Evolutionary conservation across 2,797 vertebrate genomes (phyloP).

Genomic region (Pantherophis vulpinus): DNA sequence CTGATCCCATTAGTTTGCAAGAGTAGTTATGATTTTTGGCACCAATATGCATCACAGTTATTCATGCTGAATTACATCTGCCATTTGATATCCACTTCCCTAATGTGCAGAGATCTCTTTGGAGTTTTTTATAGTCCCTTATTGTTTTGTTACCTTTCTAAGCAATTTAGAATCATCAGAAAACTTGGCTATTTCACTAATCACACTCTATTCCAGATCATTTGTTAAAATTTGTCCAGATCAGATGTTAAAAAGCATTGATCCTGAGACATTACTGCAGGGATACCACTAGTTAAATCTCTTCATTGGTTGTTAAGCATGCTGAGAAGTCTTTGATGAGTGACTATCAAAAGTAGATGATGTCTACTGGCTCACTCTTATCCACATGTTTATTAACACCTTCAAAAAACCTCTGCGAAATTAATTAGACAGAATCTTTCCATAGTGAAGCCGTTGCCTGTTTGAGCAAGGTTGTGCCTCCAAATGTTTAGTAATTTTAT

Average conservation of each 20-base stretch:
- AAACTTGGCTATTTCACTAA: neutral
- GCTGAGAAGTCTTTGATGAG: neutral
- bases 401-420: neutral
- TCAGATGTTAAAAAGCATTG: neutral
- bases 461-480: neutral
- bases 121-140: neutral
- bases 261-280: neutral
- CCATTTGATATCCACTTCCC: neutral
- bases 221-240: neutral
- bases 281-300: neutral
- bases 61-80: neutral
- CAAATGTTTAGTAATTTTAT: neutral
- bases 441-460: neutral
- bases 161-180: neutral
- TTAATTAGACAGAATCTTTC: neutral
- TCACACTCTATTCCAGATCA: neutral
- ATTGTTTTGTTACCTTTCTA: neutral
- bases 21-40: neutral
- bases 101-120: neutral
- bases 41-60: neutral
- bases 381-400: neutral
- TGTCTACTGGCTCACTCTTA: neutral
- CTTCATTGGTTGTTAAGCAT: neutral
- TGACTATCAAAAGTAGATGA: neutral
- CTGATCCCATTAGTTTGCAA: neutral